Percentiles rank a stretch among this genome's conserved stretches.
These are phyloP conservation scores for Meteorus cinctellus DNA, from an alignment of 2,888 invertebrate species.

Conservation along the genomic window DNA sequence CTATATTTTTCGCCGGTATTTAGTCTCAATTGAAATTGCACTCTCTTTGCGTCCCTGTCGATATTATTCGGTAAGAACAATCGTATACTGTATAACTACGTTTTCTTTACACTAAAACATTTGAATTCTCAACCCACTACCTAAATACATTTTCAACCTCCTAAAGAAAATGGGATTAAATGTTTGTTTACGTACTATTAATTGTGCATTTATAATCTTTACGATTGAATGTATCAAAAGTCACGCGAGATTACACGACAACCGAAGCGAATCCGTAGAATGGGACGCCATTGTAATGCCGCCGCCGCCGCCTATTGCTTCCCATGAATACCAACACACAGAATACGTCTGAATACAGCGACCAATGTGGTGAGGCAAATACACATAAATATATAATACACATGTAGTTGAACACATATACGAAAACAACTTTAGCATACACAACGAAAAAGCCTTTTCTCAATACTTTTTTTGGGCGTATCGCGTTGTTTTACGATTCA, in stretches of 20 bases:
- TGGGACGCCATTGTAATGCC: constrained; percentile 1
- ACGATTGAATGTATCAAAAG: background rate
- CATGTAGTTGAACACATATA: background rate
- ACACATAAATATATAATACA: background rate
- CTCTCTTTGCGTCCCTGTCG: background rate
- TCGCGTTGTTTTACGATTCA: background rate
- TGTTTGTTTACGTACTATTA: background rate
- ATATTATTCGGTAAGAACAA: background rate
- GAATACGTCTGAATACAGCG: background rate
- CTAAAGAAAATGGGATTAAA: background rate
- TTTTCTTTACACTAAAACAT: background rate
- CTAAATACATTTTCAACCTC: background rate
- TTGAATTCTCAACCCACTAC: background rate
- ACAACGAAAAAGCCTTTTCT: background rate
- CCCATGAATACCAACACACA: background rate
- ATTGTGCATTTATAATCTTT: background rate
- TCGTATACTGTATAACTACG: background rate
- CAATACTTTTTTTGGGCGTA: background rate
- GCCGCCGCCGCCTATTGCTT: background rate
- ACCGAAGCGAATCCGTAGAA: background rate
- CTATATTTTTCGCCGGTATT: background rate
- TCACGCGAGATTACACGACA: background rate
- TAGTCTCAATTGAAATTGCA: background rate
- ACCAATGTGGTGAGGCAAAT: background rate
- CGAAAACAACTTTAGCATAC: background rate